These are phyloP conservation scores for Aythya baeri DNA, from an alignment of 2,113 vertebrate species.

Conservation along the genomic window DNA sequence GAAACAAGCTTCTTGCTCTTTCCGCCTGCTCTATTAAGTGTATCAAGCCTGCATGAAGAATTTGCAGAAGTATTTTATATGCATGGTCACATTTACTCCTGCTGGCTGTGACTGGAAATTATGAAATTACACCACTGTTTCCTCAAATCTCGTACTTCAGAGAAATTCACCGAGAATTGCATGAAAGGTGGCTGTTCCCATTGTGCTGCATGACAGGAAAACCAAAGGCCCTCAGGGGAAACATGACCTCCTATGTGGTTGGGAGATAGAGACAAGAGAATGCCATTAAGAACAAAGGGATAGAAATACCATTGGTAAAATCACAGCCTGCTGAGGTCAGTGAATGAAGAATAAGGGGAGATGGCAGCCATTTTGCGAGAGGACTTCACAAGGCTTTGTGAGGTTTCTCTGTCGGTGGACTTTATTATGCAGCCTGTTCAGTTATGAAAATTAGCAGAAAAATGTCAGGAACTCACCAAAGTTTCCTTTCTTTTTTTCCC, in stretches of 20 bases:
- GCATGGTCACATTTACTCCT: neutral
- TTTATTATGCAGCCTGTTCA: neutral
- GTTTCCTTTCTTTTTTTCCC: neutral
- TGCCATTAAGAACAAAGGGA: neutral
- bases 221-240: neutral
- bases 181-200: neutral
- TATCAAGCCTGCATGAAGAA: neutral
- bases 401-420: neutral
- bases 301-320: neutral
- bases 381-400: neutral
- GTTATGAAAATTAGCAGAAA: neutral
- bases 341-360: neutral
- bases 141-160: neutral
- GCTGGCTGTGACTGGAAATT: neutral
- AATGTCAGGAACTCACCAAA: neutral
- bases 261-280: conserved; percentile 4
- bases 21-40: neutral
- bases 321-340: neutral
- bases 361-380: neutral
- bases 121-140: neutral
- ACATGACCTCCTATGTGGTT: neutral
- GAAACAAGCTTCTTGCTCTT: neutral
- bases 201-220: conserved; percentile 2
- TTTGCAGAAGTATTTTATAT: neutral
- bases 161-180: neutral